Base-by-base conservation (phyloP, 2,888 invertebrate genomes). In the Leptinotarsa juncta region DNA sequence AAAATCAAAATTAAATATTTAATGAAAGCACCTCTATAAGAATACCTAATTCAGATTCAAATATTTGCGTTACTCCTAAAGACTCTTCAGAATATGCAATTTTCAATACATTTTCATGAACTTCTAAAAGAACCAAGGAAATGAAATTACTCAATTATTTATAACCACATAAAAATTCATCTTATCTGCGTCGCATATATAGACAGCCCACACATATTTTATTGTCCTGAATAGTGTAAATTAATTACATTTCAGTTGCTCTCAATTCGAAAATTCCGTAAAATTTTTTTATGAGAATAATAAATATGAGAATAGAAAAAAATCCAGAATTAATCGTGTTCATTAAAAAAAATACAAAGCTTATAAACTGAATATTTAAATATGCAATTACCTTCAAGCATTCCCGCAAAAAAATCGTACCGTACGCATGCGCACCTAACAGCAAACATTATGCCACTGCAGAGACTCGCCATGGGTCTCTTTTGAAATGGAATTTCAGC, bases 361-460 rank as follows among this genome's bases (percentile, higher is more conserved):
- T 23, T 16, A 67, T 26, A 48, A 26, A 69, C n/a, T 57, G 42
- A 48, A 49, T 69, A 69, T 76, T 71, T 71, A 72, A 76, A 78
- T 73, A 74, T 74, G 72, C 68, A 76, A 73, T 72, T 74, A 65
- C 23, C 65, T 55, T 20, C 70, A 65, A 77, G 65, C 50, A 65
- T 76, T 76, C 72, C 76, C 76, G 73, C 76, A 76, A 69, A 72
- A 76, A 74, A 69, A 51, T 2, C 23, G 23, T 53, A n/a, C 10
- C 49, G 20, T 14, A 77, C 84, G 83, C 85, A 81, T 81, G 85
- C 85, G 82, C 83, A 80, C 51, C 73, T 48, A 53, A 73, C 72
- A 77, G 78, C 82, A 84, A 85, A 84, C 84, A 84, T 82, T 83
- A 85, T 84, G 83, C 84, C 83, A 84, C 81, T 83, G 84, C 84